Evolutionary conservation across 2,113 vertebrate genomes (phyloP).

Genomic region (Cinclus cinclus): DNA sequence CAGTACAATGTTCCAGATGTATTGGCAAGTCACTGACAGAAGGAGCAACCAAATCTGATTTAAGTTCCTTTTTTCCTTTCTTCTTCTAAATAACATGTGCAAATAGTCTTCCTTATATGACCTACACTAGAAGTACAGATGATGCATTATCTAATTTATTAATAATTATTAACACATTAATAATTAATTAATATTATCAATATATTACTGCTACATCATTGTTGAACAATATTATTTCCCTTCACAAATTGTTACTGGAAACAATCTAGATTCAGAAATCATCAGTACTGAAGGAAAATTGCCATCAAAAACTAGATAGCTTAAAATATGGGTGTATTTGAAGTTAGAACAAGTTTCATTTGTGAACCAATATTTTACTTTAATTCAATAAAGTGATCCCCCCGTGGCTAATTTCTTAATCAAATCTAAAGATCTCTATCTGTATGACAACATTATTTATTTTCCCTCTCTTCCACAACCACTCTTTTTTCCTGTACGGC

Average conservation of each 20-base stretch:
- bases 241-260: not conserved
- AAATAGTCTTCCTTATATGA: not conserved
- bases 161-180: too few relatives aligned
- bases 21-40: not conserved
- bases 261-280: not conserved
- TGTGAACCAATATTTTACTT: not conserved
- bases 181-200: not conserved
- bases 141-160: not conserved
- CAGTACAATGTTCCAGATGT: not conserved
- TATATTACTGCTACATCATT: not conserved
- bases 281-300: not conserved
- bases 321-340: not conserved
- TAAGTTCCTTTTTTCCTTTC: not conserved
- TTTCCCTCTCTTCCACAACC: not conserved
- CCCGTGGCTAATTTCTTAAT: not conserved
- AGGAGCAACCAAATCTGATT: not conserved
- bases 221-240: not conserved
- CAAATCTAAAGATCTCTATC: not conserved
- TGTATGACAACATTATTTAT: not conserved
- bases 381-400: not conserved
- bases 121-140: not conserved
- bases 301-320: not conserved
- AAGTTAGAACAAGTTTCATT: not conserved
- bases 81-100: not conserved
- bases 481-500: accelerated